Conservation (phyloP, 2,888 invertebrate genomes). For the Dilophus febrilis region DNA sequence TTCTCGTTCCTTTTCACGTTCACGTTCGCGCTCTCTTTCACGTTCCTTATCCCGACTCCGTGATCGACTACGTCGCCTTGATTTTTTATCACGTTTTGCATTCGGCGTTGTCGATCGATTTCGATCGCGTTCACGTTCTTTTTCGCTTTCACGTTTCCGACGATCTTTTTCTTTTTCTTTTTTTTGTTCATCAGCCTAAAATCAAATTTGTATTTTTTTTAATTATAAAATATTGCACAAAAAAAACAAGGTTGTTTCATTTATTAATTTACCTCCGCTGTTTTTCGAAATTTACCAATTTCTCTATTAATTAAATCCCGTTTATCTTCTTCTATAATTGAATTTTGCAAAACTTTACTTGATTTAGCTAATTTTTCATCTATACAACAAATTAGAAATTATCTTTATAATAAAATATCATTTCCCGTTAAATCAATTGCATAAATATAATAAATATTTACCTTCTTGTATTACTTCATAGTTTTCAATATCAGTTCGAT, state of each 20-base stretch:
- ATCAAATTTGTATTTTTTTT: not conserved
- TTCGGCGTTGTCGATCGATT: constrained; percentile 18
- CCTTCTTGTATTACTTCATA: constrained; percentile 47
- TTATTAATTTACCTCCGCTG: constrained; percentile 35
- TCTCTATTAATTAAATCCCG: constrained; percentile 90
- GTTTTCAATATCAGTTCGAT: constrained; percentile 58
- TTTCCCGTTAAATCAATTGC: no score
- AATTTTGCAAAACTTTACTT: constrained; percentile 52
- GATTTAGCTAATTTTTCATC: constrained; percentile 7
- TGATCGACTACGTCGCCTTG: constrained; percentile 24
- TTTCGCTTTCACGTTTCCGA: constrained; percentile 27
- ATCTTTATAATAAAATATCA: no score
- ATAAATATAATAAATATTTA: no score
- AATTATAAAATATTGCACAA: not conserved
- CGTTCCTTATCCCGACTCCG: constrained; percentile 29
- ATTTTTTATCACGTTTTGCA: constrained; percentile 25
- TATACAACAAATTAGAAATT: no score
- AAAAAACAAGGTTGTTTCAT: no score
- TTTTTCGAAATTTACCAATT: constrained; percentile 93
- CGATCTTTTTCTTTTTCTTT: constrained; percentile 34
- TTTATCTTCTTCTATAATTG: constrained; percentile 91
- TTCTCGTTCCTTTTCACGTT: constrained; percentile 41
- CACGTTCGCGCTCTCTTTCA: constrained; percentile 41
- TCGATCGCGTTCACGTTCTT: constrained; percentile 25
- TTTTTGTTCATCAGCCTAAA: constrained; percentile 23